Evolutionary conservation across 2,113 vertebrate genomes (phyloP).

Genomic region (Urocitellus parryii): DNA sequence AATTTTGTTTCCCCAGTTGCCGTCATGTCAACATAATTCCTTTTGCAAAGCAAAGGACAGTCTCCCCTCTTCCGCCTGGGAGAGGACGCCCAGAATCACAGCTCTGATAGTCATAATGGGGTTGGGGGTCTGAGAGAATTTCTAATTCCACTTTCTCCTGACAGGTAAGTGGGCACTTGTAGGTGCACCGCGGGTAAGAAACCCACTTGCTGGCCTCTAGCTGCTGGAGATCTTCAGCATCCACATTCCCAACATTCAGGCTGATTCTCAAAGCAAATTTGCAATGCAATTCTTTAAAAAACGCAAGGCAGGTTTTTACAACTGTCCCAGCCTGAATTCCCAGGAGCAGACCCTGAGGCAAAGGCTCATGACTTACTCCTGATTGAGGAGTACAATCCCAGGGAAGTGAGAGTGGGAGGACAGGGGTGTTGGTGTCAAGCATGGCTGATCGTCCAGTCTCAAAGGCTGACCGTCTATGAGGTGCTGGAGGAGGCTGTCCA

Average conservation of each 20-base stretch:
- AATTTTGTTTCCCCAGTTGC: background rate
- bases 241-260: background rate
- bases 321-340: background rate
- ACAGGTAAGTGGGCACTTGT: background rate
- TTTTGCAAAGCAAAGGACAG: background rate
- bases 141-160: background rate
- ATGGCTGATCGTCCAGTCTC: background rate
- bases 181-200: background rate
- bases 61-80: background rate
- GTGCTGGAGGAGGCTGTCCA: background rate
- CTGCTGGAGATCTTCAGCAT: background rate
- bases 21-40: conserved; percentile 12
- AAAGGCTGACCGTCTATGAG: background rate
- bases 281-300: conserved; percentile 22
- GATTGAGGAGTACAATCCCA: background rate
- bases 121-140: background rate
- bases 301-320: conserved; percentile 23
- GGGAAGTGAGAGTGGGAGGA: background rate
- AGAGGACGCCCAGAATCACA: background rate
- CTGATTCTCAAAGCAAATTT: conserved; percentile 40
- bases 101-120: background rate
- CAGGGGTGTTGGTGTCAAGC: background rate
- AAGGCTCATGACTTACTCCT: conserved; percentile 1
- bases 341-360: conserved; percentile 34
- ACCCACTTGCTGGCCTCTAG: background rate